Percentiles rank a stretch among this genome's conserved stretches.
phyloP scores from a whole-genome alignment of 2,888 invertebrate species.

The Deilephila porcellus region DNA sequence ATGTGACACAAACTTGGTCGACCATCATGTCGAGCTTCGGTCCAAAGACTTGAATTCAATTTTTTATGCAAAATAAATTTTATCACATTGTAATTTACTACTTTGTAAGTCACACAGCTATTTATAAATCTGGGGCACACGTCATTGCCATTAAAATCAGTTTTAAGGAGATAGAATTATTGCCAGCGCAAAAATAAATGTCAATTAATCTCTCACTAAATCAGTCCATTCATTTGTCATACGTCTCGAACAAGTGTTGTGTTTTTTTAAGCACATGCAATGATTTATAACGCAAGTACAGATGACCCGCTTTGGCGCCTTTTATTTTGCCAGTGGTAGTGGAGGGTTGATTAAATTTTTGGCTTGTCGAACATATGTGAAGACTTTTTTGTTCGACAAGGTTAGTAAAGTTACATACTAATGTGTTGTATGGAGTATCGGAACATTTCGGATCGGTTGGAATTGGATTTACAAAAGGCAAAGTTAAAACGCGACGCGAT shows the following conservation, averaged over 20 bases:
- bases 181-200: conserved; percentile 16
- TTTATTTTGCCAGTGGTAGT: background rate
- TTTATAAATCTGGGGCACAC: conserved; percentile 7
- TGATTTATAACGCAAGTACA: conserved; percentile 15
- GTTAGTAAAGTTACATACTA: too few relatives aligned
- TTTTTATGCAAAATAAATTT: too few relatives aligned
- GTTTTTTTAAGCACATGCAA: conserved; percentile 20
- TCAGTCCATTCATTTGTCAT: conserved; percentile 28
- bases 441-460: too few relatives aligned
- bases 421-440: too few relatives aligned
- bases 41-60: too few relatives aligned
- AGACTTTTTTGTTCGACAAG: background rate
- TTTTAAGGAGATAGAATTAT: conserved; percentile 16
- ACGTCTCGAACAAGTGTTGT: conserved; percentile 18
- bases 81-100: too few relatives aligned
- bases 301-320: conserved; percentile 22
- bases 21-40: too few relatives aligned
- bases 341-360: background rate
- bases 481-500: too few relatives aligned
- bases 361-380: background rate
- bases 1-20: too few relatives aligned
- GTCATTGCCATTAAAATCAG: conserved; percentile 19
- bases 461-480: too few relatives aligned
- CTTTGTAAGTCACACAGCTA: background rate
- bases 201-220: conserved; percentile 27